Evolutionary conservation across 2,113 vertebrate species (phyloP), one percentile per base, ranked within the genome.

Genomic region (Dascyllus trimaculatus): DNA sequence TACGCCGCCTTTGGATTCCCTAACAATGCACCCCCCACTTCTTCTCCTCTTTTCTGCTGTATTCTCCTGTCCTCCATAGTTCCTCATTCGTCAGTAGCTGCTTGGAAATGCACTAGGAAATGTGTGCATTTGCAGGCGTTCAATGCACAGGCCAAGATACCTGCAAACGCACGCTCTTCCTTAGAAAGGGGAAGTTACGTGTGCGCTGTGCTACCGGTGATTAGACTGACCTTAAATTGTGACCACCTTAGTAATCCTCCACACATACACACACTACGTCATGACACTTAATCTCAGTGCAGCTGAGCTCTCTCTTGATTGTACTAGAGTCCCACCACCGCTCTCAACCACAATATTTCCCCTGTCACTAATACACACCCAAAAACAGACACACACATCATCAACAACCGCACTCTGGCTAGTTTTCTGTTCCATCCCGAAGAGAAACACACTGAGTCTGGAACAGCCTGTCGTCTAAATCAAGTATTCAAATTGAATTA

Each of bases 1-100:
- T 94, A 94, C 89, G 86, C 93, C 87, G 92, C 91, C 91, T 94
- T 93, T 93, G 90, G 91, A 92, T 93, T 93, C 93, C 82, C 91
- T 92, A 92, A 92, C 90, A 91, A 93, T 91, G 88, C 90, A 89
- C 82, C 88, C 91, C 91, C 90, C 75, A 80, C 89, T 86, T 84
- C 77, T 86, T 88, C 72, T 84, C 74, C 78, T 85, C 76, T 84
- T 64, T 62, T 81, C 58, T 52, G 73, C 84, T 81, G 69, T 78
- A 75, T 81, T 79, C 79, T 62, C 80, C 87, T 83, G 84, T 85
- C 79, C 83, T 84, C 71, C 71, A 40, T 51, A 81, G 75, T 82
- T 87, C 82, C 72, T 85, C 52, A 80, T 82, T 88, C 46, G 76
- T 80, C 71, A 71, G 89, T 85, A 89, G 83, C 79, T 75, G 46